These are phyloP conservation scores for Drosophila sordidapex DNA, from an alignment of 2,888 invertebrate species.

Conservation along the genomic window DNA sequence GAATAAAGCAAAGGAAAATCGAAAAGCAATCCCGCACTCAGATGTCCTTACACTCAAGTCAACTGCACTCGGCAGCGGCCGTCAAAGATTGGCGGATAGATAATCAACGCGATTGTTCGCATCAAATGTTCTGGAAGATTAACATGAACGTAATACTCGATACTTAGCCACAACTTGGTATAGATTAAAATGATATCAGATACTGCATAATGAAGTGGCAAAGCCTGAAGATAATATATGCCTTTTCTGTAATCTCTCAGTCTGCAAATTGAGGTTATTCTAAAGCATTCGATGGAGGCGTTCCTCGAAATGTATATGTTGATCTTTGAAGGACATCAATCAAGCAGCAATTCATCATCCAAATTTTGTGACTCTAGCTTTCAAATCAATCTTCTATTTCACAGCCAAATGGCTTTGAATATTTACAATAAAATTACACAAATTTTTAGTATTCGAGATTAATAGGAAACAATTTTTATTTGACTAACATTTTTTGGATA, in stretches of 20 bases:
- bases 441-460: neutral
- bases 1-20: slow-evolving; percentile 1
- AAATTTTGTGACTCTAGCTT: neutral
- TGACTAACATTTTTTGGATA: too few species aligned
- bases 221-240: neutral
- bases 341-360: too few species aligned
- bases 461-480: neutral
- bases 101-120: slow-evolving; percentile 37
- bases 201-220: neutral
- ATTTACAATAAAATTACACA: too few species aligned
- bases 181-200: neutral
- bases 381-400: neutral
- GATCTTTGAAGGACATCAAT: neutral
- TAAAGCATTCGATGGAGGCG: neutral
- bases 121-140: slow-evolving; percentile 46
- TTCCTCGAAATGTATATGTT: neutral
- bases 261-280: neutral
- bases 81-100: slow-evolving; percentile 34
- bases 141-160: slow-evolving; percentile 11
- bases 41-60: slow-evolving; percentile 19
- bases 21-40: slow-evolving; percentile 32
- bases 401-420: neutral
- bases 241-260: neutral
- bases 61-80: slow-evolving; percentile 5
- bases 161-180: too few species aligned